Conservation (phyloP, 2,113 vertebrate genomes). For the Myotis brandtii region DNA sequence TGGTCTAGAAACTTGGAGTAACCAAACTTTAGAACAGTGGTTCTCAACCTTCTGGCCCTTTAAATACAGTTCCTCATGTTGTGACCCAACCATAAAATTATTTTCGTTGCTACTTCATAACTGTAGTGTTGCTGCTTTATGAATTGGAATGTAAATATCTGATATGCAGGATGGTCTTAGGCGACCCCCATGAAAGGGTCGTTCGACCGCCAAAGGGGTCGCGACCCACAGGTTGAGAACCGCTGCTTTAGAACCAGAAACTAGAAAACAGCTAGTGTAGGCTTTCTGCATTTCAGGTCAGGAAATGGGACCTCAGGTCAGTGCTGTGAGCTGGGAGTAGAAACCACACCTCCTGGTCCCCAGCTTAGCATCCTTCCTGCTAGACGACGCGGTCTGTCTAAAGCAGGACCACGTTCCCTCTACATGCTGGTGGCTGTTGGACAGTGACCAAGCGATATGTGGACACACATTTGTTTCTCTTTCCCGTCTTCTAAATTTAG, state of each 20-base stretch:
- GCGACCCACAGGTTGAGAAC: no score
- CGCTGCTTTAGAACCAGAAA: neutral
- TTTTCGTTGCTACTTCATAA: no score
- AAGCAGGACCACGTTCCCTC: neutral
- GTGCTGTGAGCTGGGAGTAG: neutral
- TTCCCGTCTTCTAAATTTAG: neutral
- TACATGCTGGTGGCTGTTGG: neutral
- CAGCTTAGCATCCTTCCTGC: neutral
- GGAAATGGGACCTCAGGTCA: neutral
- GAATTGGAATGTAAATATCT: no score
- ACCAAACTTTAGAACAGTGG: neutral
- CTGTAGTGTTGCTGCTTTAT: no score
- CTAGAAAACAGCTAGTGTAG: neutral
- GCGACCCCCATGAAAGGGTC: no score
- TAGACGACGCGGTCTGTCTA: fast-evolving
- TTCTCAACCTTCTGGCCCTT: no score
- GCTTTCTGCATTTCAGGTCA: neutral
- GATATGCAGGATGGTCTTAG: no score
- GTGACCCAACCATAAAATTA: no score
- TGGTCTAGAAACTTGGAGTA: neutral
- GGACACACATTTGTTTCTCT: neutral
- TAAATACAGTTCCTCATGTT: no score
- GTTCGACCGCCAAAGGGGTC: no score
- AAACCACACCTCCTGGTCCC: neutral
- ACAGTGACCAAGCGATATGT: neutral